Conservation (phyloP, 2,888 invertebrate species). For the Hyalella azteca region DNA sequence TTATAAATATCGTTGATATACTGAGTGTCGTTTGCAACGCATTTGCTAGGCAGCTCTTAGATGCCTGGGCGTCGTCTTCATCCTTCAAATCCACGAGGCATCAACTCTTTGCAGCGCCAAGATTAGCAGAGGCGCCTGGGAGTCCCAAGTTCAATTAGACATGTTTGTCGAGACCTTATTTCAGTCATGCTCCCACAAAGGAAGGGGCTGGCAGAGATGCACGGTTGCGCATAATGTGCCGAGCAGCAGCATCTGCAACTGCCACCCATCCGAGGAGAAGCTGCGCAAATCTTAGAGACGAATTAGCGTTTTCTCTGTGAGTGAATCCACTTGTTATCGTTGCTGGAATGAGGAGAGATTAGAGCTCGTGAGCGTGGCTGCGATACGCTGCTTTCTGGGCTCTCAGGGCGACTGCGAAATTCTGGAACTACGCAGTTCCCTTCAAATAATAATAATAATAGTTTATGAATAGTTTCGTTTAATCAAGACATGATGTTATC, state of each 20-base stretch:
- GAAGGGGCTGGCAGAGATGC: constrained; percentile 26
- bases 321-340: constrained; percentile 34
- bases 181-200: constrained; percentile 30
- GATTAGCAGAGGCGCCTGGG: constrained; percentile 28
- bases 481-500: too few species aligned
- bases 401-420: neutral
- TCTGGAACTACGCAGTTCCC: neutral
- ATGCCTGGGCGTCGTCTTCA: constrained; percentile 13
- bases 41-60: constrained; percentile 23
- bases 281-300: constrained; percentile 36
- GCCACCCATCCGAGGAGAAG: constrained; percentile 1
- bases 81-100: constrained; percentile 5
- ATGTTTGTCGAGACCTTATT: constrained; percentile 34
- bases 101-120: constrained; percentile 27
- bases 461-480: too few species aligned
- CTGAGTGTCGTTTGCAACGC: neutral
- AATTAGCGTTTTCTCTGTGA: constrained; percentile 35
- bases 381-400: neutral
- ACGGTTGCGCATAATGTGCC: constrained; percentile 25
- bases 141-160: constrained; percentile 37
- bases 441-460: too few species aligned
- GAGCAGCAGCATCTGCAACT: constrained; percentile 13
- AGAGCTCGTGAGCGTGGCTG: constrained; percentile 20
- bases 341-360: constrained; percentile 28
- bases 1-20: neutral